These are phyloP conservation scores for Thelaira solivaga DNA, from an alignment of 2,888 invertebrate species.

Conservation along the genomic window DNA sequence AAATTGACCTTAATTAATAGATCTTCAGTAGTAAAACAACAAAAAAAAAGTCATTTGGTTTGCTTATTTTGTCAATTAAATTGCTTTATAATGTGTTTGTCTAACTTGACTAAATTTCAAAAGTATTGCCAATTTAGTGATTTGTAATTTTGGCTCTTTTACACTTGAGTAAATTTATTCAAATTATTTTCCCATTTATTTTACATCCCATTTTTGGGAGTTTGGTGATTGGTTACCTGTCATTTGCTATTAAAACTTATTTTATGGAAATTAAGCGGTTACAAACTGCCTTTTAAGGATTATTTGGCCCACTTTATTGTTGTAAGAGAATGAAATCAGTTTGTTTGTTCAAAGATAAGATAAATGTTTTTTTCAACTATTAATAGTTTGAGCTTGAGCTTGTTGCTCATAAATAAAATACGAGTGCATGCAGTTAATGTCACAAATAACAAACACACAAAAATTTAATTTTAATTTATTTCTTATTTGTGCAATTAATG, in stretches of 20 bases:
- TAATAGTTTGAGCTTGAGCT: neutral
- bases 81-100: constrained; percentile 1
- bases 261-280: neutral
- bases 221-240: neutral
- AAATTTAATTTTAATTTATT: no score
- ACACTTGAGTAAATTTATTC: constrained; percentile 16
- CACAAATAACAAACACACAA: neutral
- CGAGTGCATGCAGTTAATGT: neutral
- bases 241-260: neutral
- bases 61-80: neutral
- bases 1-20: constrained; percentile 48
- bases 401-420: no score
- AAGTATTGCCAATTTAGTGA: constrained; percentile 33
- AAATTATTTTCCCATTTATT: constrained; percentile 7
- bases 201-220: no score
- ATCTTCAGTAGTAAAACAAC: constrained; percentile 1
- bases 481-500: no score
- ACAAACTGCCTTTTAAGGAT: constrained; percentile 2
- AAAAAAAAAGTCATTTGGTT: neutral
- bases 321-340: neutral
- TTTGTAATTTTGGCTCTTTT: constrained; percentile 1
- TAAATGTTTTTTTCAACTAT: neutral
- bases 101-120: neutral
- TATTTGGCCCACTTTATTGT: neutral
- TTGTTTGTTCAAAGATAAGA: neutral